A percentile compares a stretch with the other conserved stretches of the same genome.
Conservation (phyloP, 2,797 vertebrate species). For the Sebastes ruberrimus region DNA sequence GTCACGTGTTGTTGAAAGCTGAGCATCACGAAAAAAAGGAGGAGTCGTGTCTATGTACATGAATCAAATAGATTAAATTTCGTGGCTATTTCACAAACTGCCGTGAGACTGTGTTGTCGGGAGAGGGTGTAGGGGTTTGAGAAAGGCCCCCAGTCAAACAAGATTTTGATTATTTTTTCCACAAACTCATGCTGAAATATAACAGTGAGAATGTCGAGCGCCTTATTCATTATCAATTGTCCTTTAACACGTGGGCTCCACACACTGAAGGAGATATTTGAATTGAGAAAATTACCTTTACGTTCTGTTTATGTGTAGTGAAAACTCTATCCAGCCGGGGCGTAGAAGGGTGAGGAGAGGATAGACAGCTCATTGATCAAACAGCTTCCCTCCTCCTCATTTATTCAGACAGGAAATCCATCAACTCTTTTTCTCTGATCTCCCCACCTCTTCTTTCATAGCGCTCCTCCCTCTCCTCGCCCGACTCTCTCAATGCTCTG, state of each 20-base stretch:
- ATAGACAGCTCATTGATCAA: conserved; percentile 81
- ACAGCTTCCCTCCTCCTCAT: conserved; percentile 77
- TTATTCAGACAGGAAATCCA: conserved; percentile 84
- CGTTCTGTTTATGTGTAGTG: conserved; percentile 54
- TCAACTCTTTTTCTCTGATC: conserved; percentile 74
- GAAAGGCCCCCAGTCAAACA: neutral
- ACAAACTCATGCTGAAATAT: neutral
- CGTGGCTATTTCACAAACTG: too few species aligned
- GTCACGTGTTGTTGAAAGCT: too few species aligned
- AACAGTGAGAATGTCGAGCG: neutral
- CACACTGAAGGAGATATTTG: conserved; percentile 31
- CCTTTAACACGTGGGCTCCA: conserved; percentile 9
- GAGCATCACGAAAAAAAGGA: too few species aligned
- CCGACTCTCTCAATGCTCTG: conserved; percentile 21
- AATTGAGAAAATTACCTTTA: conserved; percentile 47
- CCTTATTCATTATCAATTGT: conserved; percentile 49
- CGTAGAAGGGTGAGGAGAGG: conserved; percentile 46
- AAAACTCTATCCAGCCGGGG: conserved; percentile 53
- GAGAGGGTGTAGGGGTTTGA: too few species aligned
- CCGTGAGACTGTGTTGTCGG: too few species aligned
- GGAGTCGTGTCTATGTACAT: accelerated
- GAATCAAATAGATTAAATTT: neutral
- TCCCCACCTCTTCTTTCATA: conserved; percentile 62
- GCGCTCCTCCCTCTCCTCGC: conserved; percentile 41
- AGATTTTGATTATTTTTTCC: neutral